phyloP scores from a whole-genome alignment of 2,888 invertebrate genomes.

The Clunio marinus region DNA sequence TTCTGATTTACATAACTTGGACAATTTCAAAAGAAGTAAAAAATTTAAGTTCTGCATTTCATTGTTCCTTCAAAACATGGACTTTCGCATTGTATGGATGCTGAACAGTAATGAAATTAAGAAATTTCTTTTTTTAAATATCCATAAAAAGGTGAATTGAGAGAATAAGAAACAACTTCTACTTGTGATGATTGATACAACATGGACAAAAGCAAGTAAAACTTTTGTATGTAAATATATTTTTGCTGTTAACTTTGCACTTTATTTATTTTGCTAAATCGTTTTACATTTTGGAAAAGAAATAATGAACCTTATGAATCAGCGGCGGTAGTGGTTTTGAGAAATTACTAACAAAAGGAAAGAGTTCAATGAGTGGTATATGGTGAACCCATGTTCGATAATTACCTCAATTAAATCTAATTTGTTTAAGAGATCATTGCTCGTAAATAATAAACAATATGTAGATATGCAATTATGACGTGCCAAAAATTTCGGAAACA shows the following conservation, averaged over 20 bases:
- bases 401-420: no score
- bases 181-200: conserved; percentile 24
- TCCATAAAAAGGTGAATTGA: not conserved
- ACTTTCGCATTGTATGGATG: conserved; percentile 17
- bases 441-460: no score
- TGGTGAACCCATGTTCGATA: no score
- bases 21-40: not conserved
- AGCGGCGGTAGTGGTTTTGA: no score
- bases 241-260: not conserved
- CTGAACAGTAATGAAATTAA: conserved; percentile 16
- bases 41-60: not conserved
- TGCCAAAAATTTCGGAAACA: no score
- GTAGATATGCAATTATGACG: no score
- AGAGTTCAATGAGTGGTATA: no score
- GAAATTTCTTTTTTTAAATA: conserved; percentile 16
- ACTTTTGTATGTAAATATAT: no score
- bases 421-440: no score
- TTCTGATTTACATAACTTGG: conserved; percentile 27
- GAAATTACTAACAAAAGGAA: no score
- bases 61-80: not conserved
- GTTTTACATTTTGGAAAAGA: not conserved
- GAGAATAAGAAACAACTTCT: not conserved
- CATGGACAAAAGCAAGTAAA: conserved; percentile 20
- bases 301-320: conserved; percentile 2
- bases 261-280: conserved; percentile 28